phyloP scores from a whole-genome alignment of 1,140 invertebrate species.

The Harlomillsia oculata region DNA sequence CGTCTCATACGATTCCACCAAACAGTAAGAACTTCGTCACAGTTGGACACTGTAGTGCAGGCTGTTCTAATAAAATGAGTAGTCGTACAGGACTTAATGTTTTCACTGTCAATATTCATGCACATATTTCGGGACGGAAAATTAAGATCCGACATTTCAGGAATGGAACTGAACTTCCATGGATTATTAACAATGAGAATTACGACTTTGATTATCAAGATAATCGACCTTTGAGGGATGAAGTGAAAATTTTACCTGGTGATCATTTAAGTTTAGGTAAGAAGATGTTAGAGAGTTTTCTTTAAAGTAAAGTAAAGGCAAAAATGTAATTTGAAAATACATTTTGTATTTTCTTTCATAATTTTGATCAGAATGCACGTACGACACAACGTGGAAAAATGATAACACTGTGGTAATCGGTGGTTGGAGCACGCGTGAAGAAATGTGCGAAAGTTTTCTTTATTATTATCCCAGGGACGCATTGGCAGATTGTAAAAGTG shows the following conservation, averaged over 20 bases:
- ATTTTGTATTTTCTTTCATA: no score
- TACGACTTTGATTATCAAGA: slow-evolving; percentile 56
- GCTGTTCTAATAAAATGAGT: not conserved
- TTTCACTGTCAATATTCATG: not conserved
- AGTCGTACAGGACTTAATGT: not conserved
- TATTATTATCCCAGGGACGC: slow-evolving; percentile 8
- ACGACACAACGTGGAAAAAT: slow-evolving; percentile 55
- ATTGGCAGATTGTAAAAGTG: slow-evolving; percentile 2
- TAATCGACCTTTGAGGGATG: slow-evolving; percentile 4
- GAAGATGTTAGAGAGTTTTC: no score
- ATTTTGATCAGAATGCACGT: slow-evolving; percentile 62
- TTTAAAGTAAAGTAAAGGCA: no score
- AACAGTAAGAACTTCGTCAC: not conserved
- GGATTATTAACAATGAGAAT: slow-evolving; percentile 54
- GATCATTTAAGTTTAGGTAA: slow-evolving; percentile 26
- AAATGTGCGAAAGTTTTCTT: slow-evolving; percentile 66
- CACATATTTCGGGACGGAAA: slow-evolving; percentile 45
- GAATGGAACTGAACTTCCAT: slow-evolving; percentile 50
- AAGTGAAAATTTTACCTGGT: slow-evolving; percentile 13
- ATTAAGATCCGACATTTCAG: slow-evolving; percentile 55
- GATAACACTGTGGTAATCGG: slow-evolving; percentile 72
- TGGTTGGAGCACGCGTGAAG: slow-evolving; percentile 88
- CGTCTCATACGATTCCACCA: not conserved
- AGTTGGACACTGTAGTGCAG: not conserved
- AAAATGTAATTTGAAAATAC: no score